Evolutionary conservation across 1,140 invertebrate genomes (phyloP), one percentile per base, ranked within the genome.

Genomic region (Sminthurinus signatus): DNA sequence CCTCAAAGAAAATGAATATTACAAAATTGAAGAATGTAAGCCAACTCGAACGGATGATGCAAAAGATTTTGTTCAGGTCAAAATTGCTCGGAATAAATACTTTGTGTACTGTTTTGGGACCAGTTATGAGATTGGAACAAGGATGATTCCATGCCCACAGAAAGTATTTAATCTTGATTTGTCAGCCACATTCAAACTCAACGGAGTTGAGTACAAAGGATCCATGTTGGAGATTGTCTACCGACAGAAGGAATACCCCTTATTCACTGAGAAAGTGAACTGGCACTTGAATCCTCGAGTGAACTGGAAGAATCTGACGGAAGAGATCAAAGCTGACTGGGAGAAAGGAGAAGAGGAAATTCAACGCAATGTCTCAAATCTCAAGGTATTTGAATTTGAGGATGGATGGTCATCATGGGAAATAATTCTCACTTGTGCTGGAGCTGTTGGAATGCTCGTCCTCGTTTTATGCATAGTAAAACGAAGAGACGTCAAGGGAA

Each of bases 181-280:
- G 28, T 46, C 46, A 0, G 60, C 57, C 0, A 67, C 54, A 1
- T 60, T 67, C 27, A 44, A 19, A 2, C 8, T 67, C 10, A 67
- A 67, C 31, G 44, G 60, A 46, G 46, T 62, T 0, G 52, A 51
- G 17, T 67, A 63, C 28, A n/a, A 25, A 17, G 65, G 65, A 2
- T 17, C 14, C 2, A 42, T 23, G 0, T 39, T 67, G 23, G 42
- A 63, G 19, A 23, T 67, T 15, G 51, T 60, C 0, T 59, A 63
- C 23, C 8, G 42, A 10, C 29, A 58, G 32, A 21, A 44, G 2
- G 32, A 31, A 21, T 55, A 67, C 28, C 65, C 60, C 0, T 21
- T 67, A 2, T 43, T 63, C 10, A 14, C 48, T 1, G 60, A 59
- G 21, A 59, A 60, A 28, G 2, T 59, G 14, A n/a, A 59, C 2